phyloP scores from a whole-genome alignment of 2,113 vertebrate species.

The Merops nubicus region DNA sequence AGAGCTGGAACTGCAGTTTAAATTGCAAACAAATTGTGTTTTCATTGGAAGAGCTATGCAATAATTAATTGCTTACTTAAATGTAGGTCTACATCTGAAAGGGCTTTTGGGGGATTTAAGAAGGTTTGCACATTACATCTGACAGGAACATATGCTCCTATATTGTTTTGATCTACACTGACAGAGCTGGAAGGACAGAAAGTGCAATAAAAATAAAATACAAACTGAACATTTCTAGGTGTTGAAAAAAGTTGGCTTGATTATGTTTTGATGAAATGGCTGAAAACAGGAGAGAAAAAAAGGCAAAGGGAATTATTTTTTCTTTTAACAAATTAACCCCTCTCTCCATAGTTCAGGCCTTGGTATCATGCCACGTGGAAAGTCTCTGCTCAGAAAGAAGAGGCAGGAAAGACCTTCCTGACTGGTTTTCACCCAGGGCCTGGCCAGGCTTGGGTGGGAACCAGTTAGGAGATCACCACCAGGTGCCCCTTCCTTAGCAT shows the following conservation, averaged over 20 bases:
- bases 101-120: conserved; percentile 24
- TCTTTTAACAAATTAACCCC: background rate
- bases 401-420: no score
- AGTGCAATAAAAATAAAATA: background rate
- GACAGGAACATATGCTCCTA: conserved; percentile 31
- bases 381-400: background rate
- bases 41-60: background rate
- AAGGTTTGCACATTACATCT: conserved; percentile 27
- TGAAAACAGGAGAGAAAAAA: background rate
- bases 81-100: conserved; percentile 16
- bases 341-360: background rate
- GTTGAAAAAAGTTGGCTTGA: background rate
- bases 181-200: background rate
- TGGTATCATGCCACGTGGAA: background rate
- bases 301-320: background rate
- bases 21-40: conserved; percentile 23
- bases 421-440: no score
- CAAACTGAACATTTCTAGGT: background rate
- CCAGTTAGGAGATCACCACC: no score
- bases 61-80: conserved; percentile 41
- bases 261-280: background rate
- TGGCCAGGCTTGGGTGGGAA: no score
- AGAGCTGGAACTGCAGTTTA: background rate
- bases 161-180: conserved; percentile 19
- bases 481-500: no score